Evolutionary conservation across 2,888 invertebrate genomes (phyloP).

Genomic region (Polymixis lichenea): DNA sequence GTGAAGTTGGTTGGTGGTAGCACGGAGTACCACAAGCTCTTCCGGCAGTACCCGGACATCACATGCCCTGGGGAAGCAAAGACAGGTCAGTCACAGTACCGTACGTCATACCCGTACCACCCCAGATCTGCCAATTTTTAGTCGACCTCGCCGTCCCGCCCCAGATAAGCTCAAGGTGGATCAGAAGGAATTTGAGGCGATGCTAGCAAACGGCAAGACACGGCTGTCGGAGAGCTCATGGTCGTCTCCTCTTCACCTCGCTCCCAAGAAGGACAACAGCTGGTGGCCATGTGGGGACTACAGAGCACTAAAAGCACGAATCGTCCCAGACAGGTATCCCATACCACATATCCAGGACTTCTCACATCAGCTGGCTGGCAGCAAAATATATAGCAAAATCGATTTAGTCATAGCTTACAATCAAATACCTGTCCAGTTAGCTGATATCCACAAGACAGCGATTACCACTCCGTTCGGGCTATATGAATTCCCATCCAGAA

Average conservation of each 20-base stretch:
- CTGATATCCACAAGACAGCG: not conserved
- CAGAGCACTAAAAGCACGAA: not conserved
- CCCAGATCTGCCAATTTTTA: not conserved
- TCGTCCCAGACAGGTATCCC: too few species aligned
- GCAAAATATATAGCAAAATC: not conserved
- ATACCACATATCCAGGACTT: not conserved
- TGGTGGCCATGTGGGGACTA: not conserved
- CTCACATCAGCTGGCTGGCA: not conserved
- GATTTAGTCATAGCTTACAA: not conserved
- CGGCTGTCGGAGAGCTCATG: conserved; percentile 1
- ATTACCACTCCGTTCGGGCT: too few species aligned
- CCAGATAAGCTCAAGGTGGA: conserved; percentile 1
- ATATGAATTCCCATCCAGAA: too few species aligned
- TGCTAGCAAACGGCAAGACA: not conserved
- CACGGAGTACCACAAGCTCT: too few species aligned
- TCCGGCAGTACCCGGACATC: too few species aligned
- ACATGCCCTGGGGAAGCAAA: too few species aligned
- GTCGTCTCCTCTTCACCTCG: conserved; percentile 13
- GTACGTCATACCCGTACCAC: not conserved
- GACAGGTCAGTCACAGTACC: too few species aligned
- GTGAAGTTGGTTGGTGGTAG: too few species aligned
- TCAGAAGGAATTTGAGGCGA: not conserved
- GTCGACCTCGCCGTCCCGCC: not conserved
- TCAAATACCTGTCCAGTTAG: not conserved
- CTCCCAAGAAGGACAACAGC: conserved; percentile 7